Evolutionary conservation across 2,113 vertebrate species (phyloP).

Genomic region (Pogona vitticeps): DNA sequence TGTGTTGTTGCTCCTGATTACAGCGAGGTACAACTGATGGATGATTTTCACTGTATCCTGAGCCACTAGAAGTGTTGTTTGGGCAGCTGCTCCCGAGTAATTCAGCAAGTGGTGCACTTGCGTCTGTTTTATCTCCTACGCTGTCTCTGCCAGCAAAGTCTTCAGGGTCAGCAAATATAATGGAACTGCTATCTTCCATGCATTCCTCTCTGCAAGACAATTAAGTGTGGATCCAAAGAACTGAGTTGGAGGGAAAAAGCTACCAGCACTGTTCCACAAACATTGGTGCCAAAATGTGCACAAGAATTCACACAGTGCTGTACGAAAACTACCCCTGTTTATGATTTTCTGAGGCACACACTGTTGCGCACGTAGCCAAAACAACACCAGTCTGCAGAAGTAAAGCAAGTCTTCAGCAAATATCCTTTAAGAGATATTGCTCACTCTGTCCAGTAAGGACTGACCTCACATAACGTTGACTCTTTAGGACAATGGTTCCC

Average conservation of each 20-base stretch:
- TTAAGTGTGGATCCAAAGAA: not conserved
- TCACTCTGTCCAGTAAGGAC: not conserved
- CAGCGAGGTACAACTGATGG: not conserved
- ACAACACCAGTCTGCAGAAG: not conserved
- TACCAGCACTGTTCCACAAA: not conserved
- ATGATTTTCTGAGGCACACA: not conserved
- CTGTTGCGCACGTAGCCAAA: not conserved
- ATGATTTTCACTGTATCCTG: conserved; percentile 7
- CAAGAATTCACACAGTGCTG: too few species aligned
- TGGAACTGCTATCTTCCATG: conserved; percentile 78
- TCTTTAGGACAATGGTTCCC: too few species aligned
- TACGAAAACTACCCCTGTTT: not conserved
- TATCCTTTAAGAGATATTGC: not conserved
- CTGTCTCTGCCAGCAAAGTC: conserved; percentile 28
- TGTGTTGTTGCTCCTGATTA: conserved; percentile 27
- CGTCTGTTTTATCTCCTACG: not conserved
- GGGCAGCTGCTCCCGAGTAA: conserved; percentile 26
- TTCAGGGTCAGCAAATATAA: conserved; percentile 85
- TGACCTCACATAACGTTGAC: not conserved
- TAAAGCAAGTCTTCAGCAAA: not conserved
- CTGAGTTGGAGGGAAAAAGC: conserved; percentile 8
- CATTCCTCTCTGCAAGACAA: conserved; percentile 53
- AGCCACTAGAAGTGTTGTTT: conserved; percentile 32
- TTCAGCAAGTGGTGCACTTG: conserved; percentile 22
- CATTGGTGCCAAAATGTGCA: not conserved